Evolutionary conservation across 1,140 invertebrate species (phyloP), one percentile per base, ranked within the genome.

Genomic region (Oreohelix idahoensis): DNA sequence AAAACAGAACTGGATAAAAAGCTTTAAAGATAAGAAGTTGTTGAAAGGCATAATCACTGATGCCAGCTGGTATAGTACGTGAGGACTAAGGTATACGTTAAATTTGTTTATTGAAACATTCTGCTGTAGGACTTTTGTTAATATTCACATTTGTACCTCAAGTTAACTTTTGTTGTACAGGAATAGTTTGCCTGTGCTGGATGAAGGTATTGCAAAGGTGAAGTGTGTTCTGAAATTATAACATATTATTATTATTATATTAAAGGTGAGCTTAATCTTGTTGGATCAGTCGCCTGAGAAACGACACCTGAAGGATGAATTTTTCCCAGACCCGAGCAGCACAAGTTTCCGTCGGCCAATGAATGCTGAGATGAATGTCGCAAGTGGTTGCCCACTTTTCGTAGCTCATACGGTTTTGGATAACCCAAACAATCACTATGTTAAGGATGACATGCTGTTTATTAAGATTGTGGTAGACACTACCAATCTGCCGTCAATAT

Each of bases 311-410:
- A 86, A 84, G 10, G 90, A 92, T 82, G 83, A 87, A 13, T 92
- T 93, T 84, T 86, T 86, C 38, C 91, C 91, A 4, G 91, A 90
- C 76, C 82, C 86, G 23, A 85, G 49, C 11, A 89, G 88, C 69
- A 79, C 81, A 5, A 89, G 87, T 35, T 93, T 92, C 81, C 82
- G 87, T 45, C 63, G 84, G 26, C 92, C 92, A 8, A 0, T 53
- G 17, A 85, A 81, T 2, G 83, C 87, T 1, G 90, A 92, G 49
- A 90, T 89, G 88, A 92, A 92, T 79, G 88, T 90, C 4, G 91
- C 90, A 1, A 87, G 84, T 75, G 91, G 91, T 0, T 91, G 89
- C 82, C 91, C 90, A 13, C 71, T 88, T 17, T 92, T 92, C 86
- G 87, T 89, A 17, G 71, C 86, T 26, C 87, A 88, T 8, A 63